Base-by-base conservation (phyloP, 2,888 invertebrate species). In the Laothoe populi region DNA sequence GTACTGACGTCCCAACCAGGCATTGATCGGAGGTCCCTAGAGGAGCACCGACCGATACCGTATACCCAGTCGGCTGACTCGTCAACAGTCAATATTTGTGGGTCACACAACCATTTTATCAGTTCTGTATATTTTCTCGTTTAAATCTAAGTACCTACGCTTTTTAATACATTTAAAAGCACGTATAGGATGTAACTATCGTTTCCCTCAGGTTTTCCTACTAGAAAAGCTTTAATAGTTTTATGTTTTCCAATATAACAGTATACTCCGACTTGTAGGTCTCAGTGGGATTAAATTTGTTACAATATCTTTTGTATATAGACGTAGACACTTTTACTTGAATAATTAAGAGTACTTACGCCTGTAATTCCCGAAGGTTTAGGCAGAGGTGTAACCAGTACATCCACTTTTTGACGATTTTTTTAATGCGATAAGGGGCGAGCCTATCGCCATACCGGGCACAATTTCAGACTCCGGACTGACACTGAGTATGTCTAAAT, bases 101-200 rank as follows among this genome's bases (percentile, higher is more conserved):
- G 8, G 2, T 26, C 31, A 31, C 5, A 31, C 7, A 4, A 31
- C 0, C 5, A 0, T 31, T 8, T 31, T 38, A 0, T 13, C 10
- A 38, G 10, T n/a, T 10, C 8, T 2, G 16, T 31, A 35, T 53
- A 38, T 53, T 31, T 3, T 31, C 16, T 19, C 10, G 16, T 31
- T 38, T 49, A n/a, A n/a, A n/a, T n/a, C 24, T 45, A 19, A 45
- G 31, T 59, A 13, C 35, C 19, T 23, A 35, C 46, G 31, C n/a
- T 46, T 60, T 46, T 45, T 31, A 45, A 60, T 60, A 21, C 38
- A 21, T 23, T 60, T 45, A 42, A 58, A 21, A 59, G 26, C 58
- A 21, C 7, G 23, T 58, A n/a, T 58, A 44, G 31, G 7, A 2
- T 7, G 35, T 19, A 31, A 53, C 31, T 31, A 35, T 53, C 35